These are phyloP conservation scores for Xestia sexstrigata DNA, from an alignment of 2,888 invertebrate species.

Conservation along the genomic window DNA sequence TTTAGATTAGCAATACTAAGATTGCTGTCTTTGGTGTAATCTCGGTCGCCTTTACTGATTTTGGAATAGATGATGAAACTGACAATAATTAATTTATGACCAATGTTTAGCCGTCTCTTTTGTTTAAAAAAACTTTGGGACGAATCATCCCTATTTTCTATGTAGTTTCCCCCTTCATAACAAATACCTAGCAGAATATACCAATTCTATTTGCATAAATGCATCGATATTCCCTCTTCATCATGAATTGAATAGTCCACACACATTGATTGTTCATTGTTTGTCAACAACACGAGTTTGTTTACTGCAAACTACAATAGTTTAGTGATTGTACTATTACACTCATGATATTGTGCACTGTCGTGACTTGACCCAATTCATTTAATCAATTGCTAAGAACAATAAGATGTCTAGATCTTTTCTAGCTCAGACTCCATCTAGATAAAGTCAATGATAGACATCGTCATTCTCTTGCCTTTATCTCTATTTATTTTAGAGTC, in stretches of 20 bases:
- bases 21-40: neutral
- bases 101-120: neutral
- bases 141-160: neutral
- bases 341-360: too few species aligned
- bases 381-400: neutral
- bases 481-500: neutral
- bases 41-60: neutral
- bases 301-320: slow-evolving; percentile 5
- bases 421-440: neutral
- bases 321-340: too few species aligned
- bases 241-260: slow-evolving; percentile 2
- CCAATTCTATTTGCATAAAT: neutral
- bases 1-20: slow-evolving; percentile 6
- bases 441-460: neutral
- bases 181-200: neutral
- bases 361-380: slow-evolving; percentile 1
- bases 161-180: neutral
- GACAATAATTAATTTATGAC: too few species aligned
- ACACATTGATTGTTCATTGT: slow-evolving; percentile 46
- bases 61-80: neutral
- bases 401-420: neutral
- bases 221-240: slow-evolving; percentile 1
- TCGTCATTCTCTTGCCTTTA: neutral
- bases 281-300: slow-evolving; percentile 26
- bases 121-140: neutral